Base-by-base conservation (phyloP, 2,888 invertebrate genomes). In the Xanthia togata region DNA sequence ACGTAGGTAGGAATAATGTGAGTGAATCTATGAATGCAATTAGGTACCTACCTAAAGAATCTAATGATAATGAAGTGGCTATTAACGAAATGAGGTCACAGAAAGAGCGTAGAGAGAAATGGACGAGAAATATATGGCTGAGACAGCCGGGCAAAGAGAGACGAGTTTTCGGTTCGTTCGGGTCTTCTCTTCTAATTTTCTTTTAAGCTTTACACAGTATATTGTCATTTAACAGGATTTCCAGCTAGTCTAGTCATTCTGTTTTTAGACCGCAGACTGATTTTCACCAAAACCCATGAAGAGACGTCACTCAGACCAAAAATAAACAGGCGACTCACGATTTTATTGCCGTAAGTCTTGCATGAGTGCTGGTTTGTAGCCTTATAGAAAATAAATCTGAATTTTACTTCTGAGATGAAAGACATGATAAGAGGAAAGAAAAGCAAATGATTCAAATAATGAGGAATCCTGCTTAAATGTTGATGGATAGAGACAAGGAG, bases 1-100 rank as follows among this genome's bases (percentile, higher is more conserved):
- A 85, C 76, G 82, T 81, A 76, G 55, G 12, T 59, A 59, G 17
- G 11, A 26, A 50, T 23, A 20, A 41, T 41, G 57, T 14, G 20
- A 59, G 11, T 41, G 44, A 70, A 26, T 41, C 14, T 79, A 55
- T 38, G 14, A 60, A 62, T 23, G 57, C 55, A 67, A 73, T 62
- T 9, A n/a, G n/a, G n/a, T n/a, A n/a, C n/a, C n/a, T n/a, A 26
- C 26, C 14, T 59, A 53, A 69, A 35, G 17, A 41, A 8, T 60
- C 23, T 35, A 47, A 26, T 38, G 26, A 53, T 44, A 73, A 57
- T 44, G 31, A 59, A 69, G 17, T 35, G 41, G 20, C 47, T 55
- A 9, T 47, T 62, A 41, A 17, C 2, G 17, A 50, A 67, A 74
- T 57, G 23, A 50, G 41, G 62, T 35, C 81, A 74, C 8, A 35